Evolutionary conservation across 92 coral and sea anemone genomes (phyloP).

Genomic region (Virgularia gustaviana): DNA sequence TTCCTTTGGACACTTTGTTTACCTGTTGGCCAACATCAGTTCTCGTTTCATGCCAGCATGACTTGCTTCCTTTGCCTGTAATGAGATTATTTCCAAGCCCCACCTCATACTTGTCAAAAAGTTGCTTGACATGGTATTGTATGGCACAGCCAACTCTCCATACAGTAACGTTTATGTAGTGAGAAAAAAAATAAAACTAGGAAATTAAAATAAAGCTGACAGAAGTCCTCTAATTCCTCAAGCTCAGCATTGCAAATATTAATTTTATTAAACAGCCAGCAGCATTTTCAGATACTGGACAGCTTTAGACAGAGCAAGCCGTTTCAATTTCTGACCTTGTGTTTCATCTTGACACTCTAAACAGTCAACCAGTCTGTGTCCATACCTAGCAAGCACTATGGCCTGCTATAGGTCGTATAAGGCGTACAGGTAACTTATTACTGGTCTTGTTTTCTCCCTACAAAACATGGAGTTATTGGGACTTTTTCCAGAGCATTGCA

Average conservation of each 20-base stretch:
- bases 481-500: no score
- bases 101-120: slow-evolving; percentile 41
- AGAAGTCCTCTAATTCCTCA: slow-evolving; percentile 16
- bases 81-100: slow-evolving; percentile 47
- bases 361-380: slow-evolving; percentile 46
- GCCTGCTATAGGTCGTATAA: no score
- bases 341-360: slow-evolving; percentile 40
- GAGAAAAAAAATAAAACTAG: slow-evolving; percentile 38
- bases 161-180: slow-evolving; percentile 42
- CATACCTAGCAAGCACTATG: no score
- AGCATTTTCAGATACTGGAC: slow-evolving; percentile 39
- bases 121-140: slow-evolving; percentile 47
- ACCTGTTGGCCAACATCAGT: slow-evolving; percentile 36
- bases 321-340: slow-evolving; percentile 34
- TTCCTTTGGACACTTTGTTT: no score
- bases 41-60: slow-evolving; percentile 52
- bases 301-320: slow-evolving; percentile 51
- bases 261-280: slow-evolving; percentile 55
- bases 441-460: no score
- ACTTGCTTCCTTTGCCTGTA: slow-evolving; percentile 56
- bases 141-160: slow-evolving; percentile 63
- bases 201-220: slow-evolving; percentile 40
- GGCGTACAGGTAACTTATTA: no score
- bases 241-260: slow-evolving; percentile 29
- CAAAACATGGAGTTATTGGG: no score